Base-by-base conservation (phyloP, 2,113 vertebrate species). In the Lanius collurio region DNA sequence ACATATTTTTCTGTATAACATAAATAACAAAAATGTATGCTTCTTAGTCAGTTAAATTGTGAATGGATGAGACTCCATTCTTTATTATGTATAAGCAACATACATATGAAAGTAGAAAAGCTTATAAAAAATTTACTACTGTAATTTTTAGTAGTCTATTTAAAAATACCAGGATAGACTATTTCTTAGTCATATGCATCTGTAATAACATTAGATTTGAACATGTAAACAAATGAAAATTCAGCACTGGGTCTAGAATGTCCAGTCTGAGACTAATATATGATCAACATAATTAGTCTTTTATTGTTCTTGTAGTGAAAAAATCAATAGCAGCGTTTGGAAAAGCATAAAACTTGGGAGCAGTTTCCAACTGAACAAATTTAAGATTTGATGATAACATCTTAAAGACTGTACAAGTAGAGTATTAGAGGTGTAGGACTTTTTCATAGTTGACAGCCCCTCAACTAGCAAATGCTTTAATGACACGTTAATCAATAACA, bases 281-380 rank as follows among this genome's bases (percentile, higher is more conserved):
- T 86, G 82, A 69, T 71, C 86, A 91, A 89, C 62, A 55, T 94
- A 89, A 94, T 97, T 92, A 93, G 67, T 86, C 59, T 93, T 96
- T 93, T 96, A 87, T 95, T 97, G 55, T 96, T 97, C 91, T 96
- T 95, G 74, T 83, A 95, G 84, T 21, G 90, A 94, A 96, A 46
- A 46, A 46, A 47, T 94, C 90, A 93, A 73, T 88, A 86, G 80
- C 42, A 93, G 78, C 89, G 33, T 33, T 63, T 96, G 74, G 52
- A 70, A 90, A 96, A 94, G 41, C 90, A 76, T 93, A 95, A 90
- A 84, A 82, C 15, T 70, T 93, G 50, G 64, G 97, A 90, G 67
- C 62, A 81, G 46, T 95, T 97, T 94, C 62, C 52, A 96, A n/a
- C 28, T 93, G 39, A 33, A 83, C 24, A 95, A 96, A 96, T 86